These are phyloP conservation scores for Philopedon plagiatum DNA, from an alignment of 2,888 invertebrate species.

Conservation along the genomic window DNA sequence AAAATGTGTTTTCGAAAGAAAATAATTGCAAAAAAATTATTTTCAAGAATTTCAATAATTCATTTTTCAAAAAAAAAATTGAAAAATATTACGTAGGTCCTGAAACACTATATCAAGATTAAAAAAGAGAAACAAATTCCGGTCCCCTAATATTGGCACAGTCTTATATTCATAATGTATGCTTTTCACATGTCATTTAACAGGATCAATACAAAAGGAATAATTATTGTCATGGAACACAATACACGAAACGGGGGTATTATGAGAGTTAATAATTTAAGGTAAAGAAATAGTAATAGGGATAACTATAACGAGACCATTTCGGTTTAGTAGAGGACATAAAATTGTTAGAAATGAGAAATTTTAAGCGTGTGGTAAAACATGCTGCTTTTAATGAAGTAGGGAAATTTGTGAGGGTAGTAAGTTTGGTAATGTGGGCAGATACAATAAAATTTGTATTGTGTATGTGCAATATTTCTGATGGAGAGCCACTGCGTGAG, in stretches of 20 bases:
- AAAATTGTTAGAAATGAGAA: background rate
- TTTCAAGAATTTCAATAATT: too few relatives aligned
- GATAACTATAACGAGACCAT: background rate
- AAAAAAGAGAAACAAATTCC: too few relatives aligned
- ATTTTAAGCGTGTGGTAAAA: background rate
- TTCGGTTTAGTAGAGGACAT: background rate
- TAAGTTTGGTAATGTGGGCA: background rate
- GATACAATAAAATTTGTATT: background rate
- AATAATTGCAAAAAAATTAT: too few relatives aligned
- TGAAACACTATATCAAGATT: too few relatives aligned
- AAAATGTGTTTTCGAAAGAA: too few relatives aligned
- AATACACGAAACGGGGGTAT: constrained; percentile 2
- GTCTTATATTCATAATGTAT: background rate
- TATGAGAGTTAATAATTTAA: constrained; percentile 3
- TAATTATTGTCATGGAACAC: background rate
- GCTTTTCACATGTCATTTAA: constrained; percentile 3
- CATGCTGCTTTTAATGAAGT: background rate
- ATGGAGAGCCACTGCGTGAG: too few relatives aligned
- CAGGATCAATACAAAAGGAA: background rate
- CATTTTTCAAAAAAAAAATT: too few relatives aligned
- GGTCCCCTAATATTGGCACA: too few relatives aligned
- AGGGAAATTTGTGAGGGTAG: background rate
- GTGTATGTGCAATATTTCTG: background rate
- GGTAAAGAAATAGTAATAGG: background rate
- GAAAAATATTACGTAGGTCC: too few relatives aligned